phyloP scores from a whole-genome alignment of 1,140 invertebrate genomes.

The Tribolium madens region DNA sequence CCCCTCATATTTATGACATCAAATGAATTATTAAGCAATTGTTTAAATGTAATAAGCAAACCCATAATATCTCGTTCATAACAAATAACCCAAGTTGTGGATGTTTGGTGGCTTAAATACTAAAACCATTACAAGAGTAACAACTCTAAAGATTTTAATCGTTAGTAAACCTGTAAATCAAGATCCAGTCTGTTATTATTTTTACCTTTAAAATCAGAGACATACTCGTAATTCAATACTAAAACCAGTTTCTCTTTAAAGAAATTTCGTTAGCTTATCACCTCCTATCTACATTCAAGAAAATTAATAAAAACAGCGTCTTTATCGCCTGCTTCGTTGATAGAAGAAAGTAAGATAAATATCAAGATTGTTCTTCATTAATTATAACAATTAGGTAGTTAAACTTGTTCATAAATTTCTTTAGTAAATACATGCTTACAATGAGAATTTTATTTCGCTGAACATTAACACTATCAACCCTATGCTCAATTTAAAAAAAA shows the following conservation, averaged over 20 bases:
- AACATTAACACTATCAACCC: too few relatives aligned
- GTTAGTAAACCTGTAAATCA: slow-evolving; percentile 13
- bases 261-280: background rate
- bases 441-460: too few relatives aligned
- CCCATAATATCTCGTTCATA: too few relatives aligned
- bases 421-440: too few relatives aligned
- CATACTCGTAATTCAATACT: slow-evolving; percentile 13
- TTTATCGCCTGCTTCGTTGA: background rate
- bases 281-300: background rate
- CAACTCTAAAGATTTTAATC: background rate
- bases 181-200: slow-evolving; percentile 10
- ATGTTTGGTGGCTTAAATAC: background rate
- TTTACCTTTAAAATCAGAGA: slow-evolving; percentile 19
- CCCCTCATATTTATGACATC: too few relatives aligned
- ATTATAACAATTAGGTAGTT: slow-evolving; percentile 30
- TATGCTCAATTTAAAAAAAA: too few relatives aligned
- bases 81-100: background rate
- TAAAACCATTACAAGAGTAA: background rate
- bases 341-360: background rate
- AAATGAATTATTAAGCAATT: too few relatives aligned
- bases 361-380: background rate
- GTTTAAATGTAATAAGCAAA: too few relatives aligned
- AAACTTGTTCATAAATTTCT: slow-evolving; percentile 25
- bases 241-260: slow-evolving; percentile 10
- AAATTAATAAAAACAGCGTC: background rate